Evolutionary conservation across 2,888 invertebrate species (phyloP), one percentile per base, ranked within the genome.

Genomic region (Cremastinae sp.): DNA sequence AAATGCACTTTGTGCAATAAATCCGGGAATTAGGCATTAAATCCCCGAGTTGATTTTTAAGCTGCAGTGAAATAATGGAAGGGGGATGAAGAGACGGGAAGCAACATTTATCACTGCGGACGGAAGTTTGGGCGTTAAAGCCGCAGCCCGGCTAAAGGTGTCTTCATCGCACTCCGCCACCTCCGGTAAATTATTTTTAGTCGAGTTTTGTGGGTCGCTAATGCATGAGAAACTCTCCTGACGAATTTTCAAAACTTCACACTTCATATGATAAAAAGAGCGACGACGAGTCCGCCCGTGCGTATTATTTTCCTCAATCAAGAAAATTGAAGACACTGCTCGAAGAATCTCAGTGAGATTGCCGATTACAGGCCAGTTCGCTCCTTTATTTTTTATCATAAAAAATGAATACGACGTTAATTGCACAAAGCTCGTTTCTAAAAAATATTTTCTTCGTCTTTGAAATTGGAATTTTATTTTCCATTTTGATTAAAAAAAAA

Each of bases 1-100:
- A 88, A 83, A 86, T 85, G 88, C 88, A 88, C 88, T 88, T 87
- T 88, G 83, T 88, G 83, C 86, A 88, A 88, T 86, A 83, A 86
- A 86, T 85, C 83, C 88, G 88, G 86, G 80, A 62, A 28, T 22
- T 43, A 9, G 66, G 72, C 12, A 74, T n/a, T 53, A 68, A 20
- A 14, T 4, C n/a, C 4, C 1, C 14, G 4, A 1, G 5, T 12
- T 12, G 2, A 12, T 45, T 12, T 10, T 12, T 12, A 12, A 45
- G 14, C 4, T 45, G 4, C 4, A 18, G 1, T 4, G 12, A 47
- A 49, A 12, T 12, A 22, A 37, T 62, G 35, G 4, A 28, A n/a
- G 12, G 35, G 37, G 43, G 47, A 66, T 20, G 37, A 55, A 35
- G 55, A 62, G 41, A 10, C 35, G 53, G 35, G 56, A 47, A 53